Evolutionary conservation across 2,888 invertebrate species (phyloP), one percentile per base, ranked within the genome.

Genomic region (Eurytoma californica): DNA sequence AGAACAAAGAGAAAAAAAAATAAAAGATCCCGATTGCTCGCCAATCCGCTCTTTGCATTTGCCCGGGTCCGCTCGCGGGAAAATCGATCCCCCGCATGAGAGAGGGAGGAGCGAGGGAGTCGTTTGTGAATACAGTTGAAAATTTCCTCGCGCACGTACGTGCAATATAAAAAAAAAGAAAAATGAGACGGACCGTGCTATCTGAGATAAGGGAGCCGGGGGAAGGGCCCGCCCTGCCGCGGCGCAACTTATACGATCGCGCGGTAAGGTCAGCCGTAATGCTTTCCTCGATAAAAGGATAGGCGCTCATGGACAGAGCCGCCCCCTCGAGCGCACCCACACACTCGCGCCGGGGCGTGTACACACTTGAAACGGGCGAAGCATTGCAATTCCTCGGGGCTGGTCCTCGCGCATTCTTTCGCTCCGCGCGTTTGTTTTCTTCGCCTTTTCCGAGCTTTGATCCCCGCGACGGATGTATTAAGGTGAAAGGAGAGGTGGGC

Each of bases 231-330:
- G 67, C 20, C 74, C 65, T 72, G 9, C 30, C 58, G 39, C 28
- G 12, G 67, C 18, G 57, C 60, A 68, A 74, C 39, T 68, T 75
- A 66, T 66, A 66, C 60, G 60, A 60, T 28, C 58, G 61, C n/a
- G 20, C 39, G 24, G 66, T 51, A 79, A 79, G 74, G 79, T 79
- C 79, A 74, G 58, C 70, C 24, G 70, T 79, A 79, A 79, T 74
- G 74, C 69, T 49, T 74, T 75, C n/a, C 65, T 65, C 79, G 65
- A 79, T 79, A 74, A 79, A 79, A 75, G 65, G 63, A 79, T 63
- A 55, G 39, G 73, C 70, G 18, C 70, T 70, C 47, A 53, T 70
- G 61, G 51, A 39, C 57, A 24, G 24, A 58, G 20, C 24, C 58
- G 60, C 51, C 51, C n/a, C 24, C 18, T 3, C 55, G 13, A 24